Evolutionary conservation across 2,888 invertebrate species (phyloP).

Genomic region (Thecophora atra): DNA sequence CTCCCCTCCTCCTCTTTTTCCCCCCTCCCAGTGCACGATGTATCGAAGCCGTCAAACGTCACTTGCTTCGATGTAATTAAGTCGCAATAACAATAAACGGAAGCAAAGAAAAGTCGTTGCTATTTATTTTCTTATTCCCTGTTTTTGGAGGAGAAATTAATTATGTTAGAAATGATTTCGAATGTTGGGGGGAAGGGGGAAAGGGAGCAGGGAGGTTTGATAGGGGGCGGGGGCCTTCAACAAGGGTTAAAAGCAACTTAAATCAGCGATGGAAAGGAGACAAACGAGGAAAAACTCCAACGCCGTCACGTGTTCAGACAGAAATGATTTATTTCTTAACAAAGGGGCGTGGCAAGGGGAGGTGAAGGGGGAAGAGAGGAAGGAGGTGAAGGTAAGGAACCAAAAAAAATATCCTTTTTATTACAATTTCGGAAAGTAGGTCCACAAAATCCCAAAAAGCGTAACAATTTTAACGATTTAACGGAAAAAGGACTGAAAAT

Average conservation of each 20-base stretch:
- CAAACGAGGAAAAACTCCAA: slow-evolving; percentile 32
- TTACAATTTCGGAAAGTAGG: too few relatives aligned
- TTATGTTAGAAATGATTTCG: slow-evolving; percentile 43
- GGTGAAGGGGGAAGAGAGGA: not conserved
- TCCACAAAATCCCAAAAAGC: too few relatives aligned
- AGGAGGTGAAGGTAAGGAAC: not conserved
- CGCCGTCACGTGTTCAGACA: slow-evolving; percentile 52
- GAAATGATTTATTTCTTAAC: slow-evolving; percentile 61
- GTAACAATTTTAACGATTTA: not conserved
- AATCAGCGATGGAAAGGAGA: too few relatives aligned
- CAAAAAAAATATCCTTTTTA: too few relatives aligned
- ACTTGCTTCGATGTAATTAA: slow-evolving; percentile 49
- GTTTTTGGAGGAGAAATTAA: slow-evolving; percentile 51
- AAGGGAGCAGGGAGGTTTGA: not conserved
- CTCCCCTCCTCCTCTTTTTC: not conserved
- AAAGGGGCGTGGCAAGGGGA: too few relatives aligned
- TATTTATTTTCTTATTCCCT: not conserved
- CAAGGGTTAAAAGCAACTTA: slow-evolving; percentile 61
- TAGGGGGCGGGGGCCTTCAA: not conserved
- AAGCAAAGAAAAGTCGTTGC: slow-evolving; percentile 17
- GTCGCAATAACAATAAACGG: slow-evolving; percentile 46
- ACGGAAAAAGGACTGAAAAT: not conserved
- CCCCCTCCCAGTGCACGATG: slow-evolving; percentile 2
- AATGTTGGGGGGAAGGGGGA: not conserved
- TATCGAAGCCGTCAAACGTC: slow-evolving; percentile 45